phyloP scores from a whole-genome alignment of 2,888 invertebrate genomes.

The Melinopterus prodromus region DNA sequence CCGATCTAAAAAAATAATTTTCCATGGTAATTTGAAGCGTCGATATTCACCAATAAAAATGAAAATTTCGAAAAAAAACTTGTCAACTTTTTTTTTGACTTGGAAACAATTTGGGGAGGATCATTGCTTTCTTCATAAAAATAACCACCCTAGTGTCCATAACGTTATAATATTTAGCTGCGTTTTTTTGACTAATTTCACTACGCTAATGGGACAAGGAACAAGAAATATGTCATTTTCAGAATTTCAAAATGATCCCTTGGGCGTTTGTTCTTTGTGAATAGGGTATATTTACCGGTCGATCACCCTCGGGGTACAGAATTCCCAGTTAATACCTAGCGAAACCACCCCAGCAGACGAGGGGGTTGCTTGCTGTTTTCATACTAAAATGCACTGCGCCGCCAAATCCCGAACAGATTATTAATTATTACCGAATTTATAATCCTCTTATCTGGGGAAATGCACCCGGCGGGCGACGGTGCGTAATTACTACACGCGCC shows the following conservation, averaged over 20 bases:
- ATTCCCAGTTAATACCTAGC: not conserved
- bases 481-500: conserved; percentile 15
- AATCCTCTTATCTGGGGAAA: conserved; percentile 25
- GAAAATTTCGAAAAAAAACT: too few relatives aligned
- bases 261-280: not conserved
- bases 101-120: too few relatives aligned
- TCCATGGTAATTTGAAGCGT: too few relatives aligned
- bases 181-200: too few relatives aligned
- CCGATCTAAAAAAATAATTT: too few relatives aligned
- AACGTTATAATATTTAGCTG: too few relatives aligned
- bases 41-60: too few relatives aligned
- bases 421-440: conserved; percentile 27
- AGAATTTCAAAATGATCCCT: not conserved
- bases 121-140: too few relatives aligned
- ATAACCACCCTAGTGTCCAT: too few relatives aligned
- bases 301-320: not conserved
- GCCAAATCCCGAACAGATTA: conserved; percentile 23
- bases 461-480: conserved; percentile 20
- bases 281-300: not conserved
- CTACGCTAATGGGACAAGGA: too few relatives aligned
- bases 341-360: not conserved
- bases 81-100: too few relatives aligned
- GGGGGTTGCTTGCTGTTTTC: not conserved
- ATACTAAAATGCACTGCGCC: conserved; percentile 15
- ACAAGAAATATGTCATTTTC: too few relatives aligned